Evolutionary conservation across 2,797 vertebrate genomes (phyloP).

Genomic region (Hoplostethus mediterraneus): DNA sequence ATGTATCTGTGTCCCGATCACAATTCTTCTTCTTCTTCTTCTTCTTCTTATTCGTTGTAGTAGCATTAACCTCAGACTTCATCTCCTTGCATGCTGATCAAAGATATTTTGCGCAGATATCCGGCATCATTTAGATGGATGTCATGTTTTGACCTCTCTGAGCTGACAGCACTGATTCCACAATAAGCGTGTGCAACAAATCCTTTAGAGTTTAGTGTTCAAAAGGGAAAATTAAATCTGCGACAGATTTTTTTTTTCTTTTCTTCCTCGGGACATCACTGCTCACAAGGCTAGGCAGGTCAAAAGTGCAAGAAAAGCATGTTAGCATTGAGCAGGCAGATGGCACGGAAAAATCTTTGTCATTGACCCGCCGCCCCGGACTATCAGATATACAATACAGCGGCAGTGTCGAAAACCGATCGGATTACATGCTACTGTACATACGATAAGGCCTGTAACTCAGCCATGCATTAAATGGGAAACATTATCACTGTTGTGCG

Average conservation of each 20-base stretch:
- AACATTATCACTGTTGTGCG: slow-evolving; percentile 54
- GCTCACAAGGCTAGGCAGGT: slow-evolving; percentile 59
- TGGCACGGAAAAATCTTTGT: slow-evolving; percentile 70
- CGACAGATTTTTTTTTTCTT: slow-evolving; percentile 20
- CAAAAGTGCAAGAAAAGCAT: slow-evolving; percentile 81
- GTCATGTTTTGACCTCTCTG: slow-evolving; percentile 32
- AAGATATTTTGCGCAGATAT: slow-evolving; percentile 12
- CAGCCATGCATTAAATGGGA: slow-evolving; percentile 54
- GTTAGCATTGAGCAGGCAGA: slow-evolving; percentile 82
- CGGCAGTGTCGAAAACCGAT: slow-evolving; percentile 40
- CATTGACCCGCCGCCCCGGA: slow-evolving; percentile 72
- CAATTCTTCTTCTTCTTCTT: too few relatives aligned
- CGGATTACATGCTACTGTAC: slow-evolving; percentile 53
- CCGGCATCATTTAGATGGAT: slow-evolving; percentile 1
- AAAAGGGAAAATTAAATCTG: slow-evolving; percentile 40
- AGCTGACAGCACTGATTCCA: slow-evolving; percentile 41
- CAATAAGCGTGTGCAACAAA: slow-evolving; percentile 27
- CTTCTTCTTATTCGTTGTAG: too few relatives aligned
- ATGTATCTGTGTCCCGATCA: neutral
- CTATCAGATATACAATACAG: slow-evolving; percentile 72
- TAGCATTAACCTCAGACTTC: too few relatives aligned
- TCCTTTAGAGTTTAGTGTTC: slow-evolving; percentile 33
- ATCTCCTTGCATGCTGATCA: neutral
- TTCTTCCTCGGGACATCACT: slow-evolving; percentile 44
- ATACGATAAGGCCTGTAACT: slow-evolving; percentile 49